Percentiles rank a stretch among this genome's conserved stretches.
Conservation (phyloP, 1,140 invertebrate species). For the Meteorus sp. region DNA sequence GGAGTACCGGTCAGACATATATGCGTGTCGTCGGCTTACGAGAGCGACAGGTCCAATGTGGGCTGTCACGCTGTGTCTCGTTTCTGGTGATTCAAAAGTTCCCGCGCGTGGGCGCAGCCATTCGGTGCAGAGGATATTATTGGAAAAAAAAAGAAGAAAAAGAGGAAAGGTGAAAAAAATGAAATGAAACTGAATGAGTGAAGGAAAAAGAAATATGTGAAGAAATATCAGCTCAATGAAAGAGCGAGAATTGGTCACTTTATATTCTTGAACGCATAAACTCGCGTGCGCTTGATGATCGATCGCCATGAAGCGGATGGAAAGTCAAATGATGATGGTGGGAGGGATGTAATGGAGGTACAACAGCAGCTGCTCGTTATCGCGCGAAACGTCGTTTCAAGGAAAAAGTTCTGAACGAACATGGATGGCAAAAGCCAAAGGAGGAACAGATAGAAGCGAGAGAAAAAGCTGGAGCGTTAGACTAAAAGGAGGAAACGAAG, state of each 20-base stretch:
- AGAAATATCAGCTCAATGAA: no score
- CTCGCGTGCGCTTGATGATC: constrained; percentile 13
- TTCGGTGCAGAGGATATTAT: not conserved
- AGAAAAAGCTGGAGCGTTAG: no score
- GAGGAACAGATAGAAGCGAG: no score
- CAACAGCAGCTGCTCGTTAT: constrained; percentile 28
- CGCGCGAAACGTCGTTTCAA: constrained; percentile 24
- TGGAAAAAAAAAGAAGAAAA: no score
- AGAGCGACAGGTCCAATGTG: constrained; percentile 41
- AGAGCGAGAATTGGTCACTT: constrained; percentile 5
- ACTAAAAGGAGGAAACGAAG: constrained; percentile 30
- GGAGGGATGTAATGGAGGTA: constrained; percentile 22
- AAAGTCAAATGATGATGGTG: not conserved
- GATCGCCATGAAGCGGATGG: not conserved
- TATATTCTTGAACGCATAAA: not conserved
- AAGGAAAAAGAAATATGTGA: not conserved
- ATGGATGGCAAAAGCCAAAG: constrained; percentile 4
- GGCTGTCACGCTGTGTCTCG: constrained; percentile 30
- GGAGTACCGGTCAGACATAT: constrained; percentile 25
- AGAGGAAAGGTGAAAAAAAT: constrained; percentile 1
- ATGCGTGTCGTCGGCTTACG: constrained; percentile 26
- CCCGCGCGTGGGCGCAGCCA: constrained; percentile 20
- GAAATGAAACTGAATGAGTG: not conserved
- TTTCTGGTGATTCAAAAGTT: constrained; percentile 14
- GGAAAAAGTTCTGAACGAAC: constrained; percentile 18